Evolutionary conservation across 1,140 invertebrate genomes (phyloP), one percentile per base, ranked within the genome.

Genomic region (Papilio helenus): DNA sequence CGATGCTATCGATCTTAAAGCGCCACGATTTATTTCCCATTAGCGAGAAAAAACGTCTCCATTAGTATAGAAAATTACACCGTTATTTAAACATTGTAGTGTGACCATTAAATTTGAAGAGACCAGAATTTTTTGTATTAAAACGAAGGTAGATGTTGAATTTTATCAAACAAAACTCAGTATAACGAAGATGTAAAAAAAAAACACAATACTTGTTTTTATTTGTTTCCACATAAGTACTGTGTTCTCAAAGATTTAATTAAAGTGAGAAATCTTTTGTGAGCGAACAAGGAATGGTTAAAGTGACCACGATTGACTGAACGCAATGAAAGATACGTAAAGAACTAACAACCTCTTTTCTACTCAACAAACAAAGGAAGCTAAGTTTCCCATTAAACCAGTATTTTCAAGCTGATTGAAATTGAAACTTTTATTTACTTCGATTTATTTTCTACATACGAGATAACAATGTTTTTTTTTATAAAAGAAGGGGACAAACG

Each of bases 291-390:
- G 61, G 23, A 68, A 34, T 26, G 34, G 26, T 68, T 29, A 68
- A 29, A 29, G 61, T 68, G 61, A 68, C 61, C 61, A 68, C 61
- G 61, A 68, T 68, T 68, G 61, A 68, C 23, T 68, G 61, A 68
- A 68, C 61, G 61, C 26, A 68, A 68, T 68, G 61, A 68, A 68
- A 68, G 26, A 29, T 16, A 68, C 61, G 61, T 68, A 68, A 68
- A 68, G 26, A 29, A 68, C 61, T 68, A 29, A 68, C 61, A 68
- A 68, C 61, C 61, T 68, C 61, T 29, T 68, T 68, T 68, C 61
- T 68, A 68, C 23, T 68, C 26, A 1, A 68, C 26, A 68, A 68
- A 68, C 26, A 68, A 68, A 68, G 26, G 61, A 29, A 68, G 61
- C 61, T 29, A 68, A 68, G 61, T 68, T 68, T 68, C 26, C 23